Evolutionary conservation across 2,888 invertebrate species (phyloP).

Genomic region (Coelinius sp.): DNA sequence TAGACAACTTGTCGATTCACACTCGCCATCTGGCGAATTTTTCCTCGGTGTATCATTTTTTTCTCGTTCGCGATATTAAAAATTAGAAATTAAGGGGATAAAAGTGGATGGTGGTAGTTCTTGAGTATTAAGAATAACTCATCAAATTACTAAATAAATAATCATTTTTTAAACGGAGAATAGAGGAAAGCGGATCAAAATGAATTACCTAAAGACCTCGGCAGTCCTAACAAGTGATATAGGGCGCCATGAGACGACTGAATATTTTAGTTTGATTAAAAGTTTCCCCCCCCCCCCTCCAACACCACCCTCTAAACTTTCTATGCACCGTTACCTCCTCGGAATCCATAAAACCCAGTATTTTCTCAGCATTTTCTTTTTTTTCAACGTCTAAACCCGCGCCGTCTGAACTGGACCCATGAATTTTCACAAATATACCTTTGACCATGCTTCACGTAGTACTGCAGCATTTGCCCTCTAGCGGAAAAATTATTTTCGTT

Average conservation of each 20-base stretch:
- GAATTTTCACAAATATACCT: constrained; percentile 13
- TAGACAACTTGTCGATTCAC: constrained; percentile 18
- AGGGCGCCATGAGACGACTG: constrained; percentile 31
- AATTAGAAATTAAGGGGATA: not conserved
- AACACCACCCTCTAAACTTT: constrained; percentile 18
- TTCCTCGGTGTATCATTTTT: not conserved
- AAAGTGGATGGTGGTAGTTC: too few relatives aligned
- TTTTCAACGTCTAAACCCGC: not conserved
- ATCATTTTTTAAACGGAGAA: too few relatives aligned
- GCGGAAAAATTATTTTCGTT: not conserved
- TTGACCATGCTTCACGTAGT: constrained; percentile 18
- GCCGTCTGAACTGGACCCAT: constrained; percentile 11
- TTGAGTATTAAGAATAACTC: too few relatives aligned
- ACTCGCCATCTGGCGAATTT: not conserved
- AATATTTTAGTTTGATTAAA: constrained; percentile 53
- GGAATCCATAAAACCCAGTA: constrained; percentile 2
- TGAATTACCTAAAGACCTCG: too few relatives aligned
- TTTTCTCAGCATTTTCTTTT: not conserved
- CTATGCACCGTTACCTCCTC: not conserved
- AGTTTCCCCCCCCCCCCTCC: constrained; percentile 36
- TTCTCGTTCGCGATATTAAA: not conserved
- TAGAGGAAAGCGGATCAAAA: too few relatives aligned
- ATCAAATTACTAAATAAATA: not conserved
- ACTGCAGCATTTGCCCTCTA: not conserved
- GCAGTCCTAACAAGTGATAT: constrained; percentile 18